A percentile compares a stretch with the other conserved stretches of the same genome.
Evolutionary conservation across 2,113 vertebrate species (phyloP).

Genomic region (Cnemophilus loriae): DNA sequence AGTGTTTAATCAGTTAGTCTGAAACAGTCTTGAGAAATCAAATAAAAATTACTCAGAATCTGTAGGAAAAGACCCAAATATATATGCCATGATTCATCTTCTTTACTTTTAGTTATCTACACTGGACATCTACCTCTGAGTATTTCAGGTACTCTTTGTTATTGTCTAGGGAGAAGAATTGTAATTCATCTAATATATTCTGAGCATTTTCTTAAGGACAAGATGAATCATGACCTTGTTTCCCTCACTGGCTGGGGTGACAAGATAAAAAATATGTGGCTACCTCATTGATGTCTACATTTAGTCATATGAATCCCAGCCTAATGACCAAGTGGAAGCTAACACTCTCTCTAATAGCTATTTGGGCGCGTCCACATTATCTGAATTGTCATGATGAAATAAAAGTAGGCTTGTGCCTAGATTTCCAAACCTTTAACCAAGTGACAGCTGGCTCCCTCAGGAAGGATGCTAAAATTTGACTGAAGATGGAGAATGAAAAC

Average conservation of each 20-base stretch:
- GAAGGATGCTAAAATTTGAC: constrained; percentile 41
- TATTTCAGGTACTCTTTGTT: neutral
- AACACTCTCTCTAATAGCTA: neutral
- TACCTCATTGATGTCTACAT: neutral
- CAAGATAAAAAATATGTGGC: neutral
- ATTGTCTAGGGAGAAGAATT: neutral
- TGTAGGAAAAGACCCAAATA: neutral
- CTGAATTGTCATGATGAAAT: constrained; percentile 1
- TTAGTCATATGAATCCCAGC: neutral
- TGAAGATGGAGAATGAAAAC: constrained; percentile 39
- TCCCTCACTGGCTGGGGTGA: neutral
- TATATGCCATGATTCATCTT: neutral
- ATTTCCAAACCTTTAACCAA: constrained; percentile 18
- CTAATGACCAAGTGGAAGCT: neutral
- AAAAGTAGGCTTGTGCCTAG: neutral
- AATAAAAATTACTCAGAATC: neutral
- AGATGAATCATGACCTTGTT: neutral
- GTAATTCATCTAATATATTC: neutral
- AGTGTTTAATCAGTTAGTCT: neutral
- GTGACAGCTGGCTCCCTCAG: constrained; percentile 45
- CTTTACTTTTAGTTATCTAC: neutral
- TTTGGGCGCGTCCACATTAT: neutral
- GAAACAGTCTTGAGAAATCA: neutral
- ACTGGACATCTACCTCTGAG: neutral
- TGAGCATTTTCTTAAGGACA: neutral